Evolutionary conservation across 2,888 invertebrate genomes (phyloP), one percentile per base, ranked within the genome.

Genomic region (Lochmaea crataegi): DNA sequence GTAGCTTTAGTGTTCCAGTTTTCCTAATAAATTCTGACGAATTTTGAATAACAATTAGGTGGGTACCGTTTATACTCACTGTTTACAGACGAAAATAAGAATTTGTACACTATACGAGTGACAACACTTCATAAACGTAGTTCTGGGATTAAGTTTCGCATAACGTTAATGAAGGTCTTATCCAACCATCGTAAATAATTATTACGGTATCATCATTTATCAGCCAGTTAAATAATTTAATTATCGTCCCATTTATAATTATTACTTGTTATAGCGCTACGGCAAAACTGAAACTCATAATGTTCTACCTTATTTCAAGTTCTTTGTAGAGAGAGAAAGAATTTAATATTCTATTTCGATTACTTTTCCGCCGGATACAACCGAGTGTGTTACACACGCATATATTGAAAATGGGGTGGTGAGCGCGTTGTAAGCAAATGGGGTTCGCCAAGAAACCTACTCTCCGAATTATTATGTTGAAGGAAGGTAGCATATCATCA

Each of bases 321-420:
- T 32, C 10, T 38, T 60, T 11, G 60, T 38, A 3, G 38, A 11
- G 61, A 61, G 41, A 73, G 66, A 41, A 72, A 64, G 72, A 75
- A 75, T 75, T 75, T 75, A 75, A 75, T 75, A 75, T 75, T 75
- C 69, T 67, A 72, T 75, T 75, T 72, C 69, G 75, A 75, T 72
- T 72, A 69, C 72, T 66, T 72, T 70, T 70, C 32, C 45, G 70
- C 32, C 42, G 70, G 65, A 70, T 70, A 70, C 45, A 70, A 57
- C 70, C 64, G 64, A 70, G 64, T 57, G 56, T 70, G 70, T 65
- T 57, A 70, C 70, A 70, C 70, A 70, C 70, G 70, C 70, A 70
- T 70, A 70, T 70, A 70, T 70, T 70, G 70, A 70, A 70, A 70
- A 70, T 70, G 64, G 70, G 70, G 70, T 64, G 70, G 64, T 56